A percentile compares a stretch with the other conserved stretches of the same genome.
Evolutionary conservation across 2,888 invertebrate species (phyloP).

Genomic region (Ptycholaimellus sp.): DNA sequence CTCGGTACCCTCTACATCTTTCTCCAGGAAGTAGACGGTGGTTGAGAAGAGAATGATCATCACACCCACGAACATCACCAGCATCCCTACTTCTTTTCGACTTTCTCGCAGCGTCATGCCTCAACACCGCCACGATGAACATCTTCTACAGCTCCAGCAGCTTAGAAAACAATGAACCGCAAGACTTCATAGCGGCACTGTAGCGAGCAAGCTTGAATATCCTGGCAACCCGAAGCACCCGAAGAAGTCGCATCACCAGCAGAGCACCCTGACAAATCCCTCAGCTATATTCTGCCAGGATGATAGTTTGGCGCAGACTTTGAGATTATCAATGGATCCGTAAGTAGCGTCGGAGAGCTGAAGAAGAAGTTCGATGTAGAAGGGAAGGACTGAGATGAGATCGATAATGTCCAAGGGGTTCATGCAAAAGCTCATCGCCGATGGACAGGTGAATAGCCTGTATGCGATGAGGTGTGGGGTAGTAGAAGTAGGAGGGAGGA

Average conservation of each 20-base stretch:
- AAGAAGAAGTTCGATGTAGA: slow-evolving; percentile 19
- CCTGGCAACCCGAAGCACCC: slow-evolving; percentile 21
- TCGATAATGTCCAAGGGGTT: slow-evolving; percentile 20
- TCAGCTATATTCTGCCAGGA: no score
- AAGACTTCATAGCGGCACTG: slow-evolving; percentile 17
- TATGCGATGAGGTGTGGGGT: no score
- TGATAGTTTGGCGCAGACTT: no score
- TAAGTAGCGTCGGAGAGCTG: no score
- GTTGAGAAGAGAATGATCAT: slow-evolving; percentile 23
- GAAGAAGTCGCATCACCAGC: slow-evolving; percentile 21
- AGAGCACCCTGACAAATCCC: slow-evolving; percentile 18
- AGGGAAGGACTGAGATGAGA: slow-evolving; percentile 20
- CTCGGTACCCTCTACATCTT: slow-evolving; percentile 19
- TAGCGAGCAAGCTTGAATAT: slow-evolving; percentile 23
- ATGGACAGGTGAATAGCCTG: slow-evolving; percentile 17
- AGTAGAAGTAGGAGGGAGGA: not conserved
- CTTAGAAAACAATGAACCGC: slow-evolving; percentile 1
- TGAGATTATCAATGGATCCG: no score
- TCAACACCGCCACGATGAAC: slow-evolving; percentile 14
- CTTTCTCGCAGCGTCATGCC: slow-evolving; percentile 20
- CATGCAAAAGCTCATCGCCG: slow-evolving; percentile 13
- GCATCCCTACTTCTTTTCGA: slow-evolving; percentile 20
- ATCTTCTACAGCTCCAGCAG: not conserved
- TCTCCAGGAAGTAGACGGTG: slow-evolving; percentile 21
- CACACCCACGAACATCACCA: slow-evolving; percentile 21